Base-by-base conservation (phyloP, 2,797 vertebrate species). In the Eremophila alpestris region DNA sequence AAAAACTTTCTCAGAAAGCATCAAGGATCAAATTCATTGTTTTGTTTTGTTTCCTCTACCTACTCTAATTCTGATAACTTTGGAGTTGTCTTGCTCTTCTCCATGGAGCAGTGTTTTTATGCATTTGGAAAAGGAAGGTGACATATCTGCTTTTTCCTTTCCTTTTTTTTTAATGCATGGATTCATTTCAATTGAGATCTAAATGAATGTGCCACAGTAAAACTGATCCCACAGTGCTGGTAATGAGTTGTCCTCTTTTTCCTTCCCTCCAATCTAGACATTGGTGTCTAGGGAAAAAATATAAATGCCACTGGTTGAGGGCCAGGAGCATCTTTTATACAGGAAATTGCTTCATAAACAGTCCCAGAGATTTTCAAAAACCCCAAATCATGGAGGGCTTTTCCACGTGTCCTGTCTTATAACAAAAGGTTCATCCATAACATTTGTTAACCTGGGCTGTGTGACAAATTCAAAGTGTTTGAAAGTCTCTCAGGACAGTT, bases 401-500 rank as follows among this genome's bases (percentile, higher is more conserved):
- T 94, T 87, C 80, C 83, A 74, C 43, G 4, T 43, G 10, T 67
- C 90, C 91, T 91, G 14, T 68, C 9, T 84, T 34, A n/a, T 4
- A 77, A 94, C 77, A 67, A 46, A 69, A 85, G 59, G 21, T 60
- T 88, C 70, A 34, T 56, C 51, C 23, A 5, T 76, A 75, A 71
- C 78, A 23, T 87, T 89, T 49, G 27, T 92, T 89, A 75, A 83
- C 88, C n/a, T 52, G 63, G 65, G 45, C 41, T 56, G 56, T 68
- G 75, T 55, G 67, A 41, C 87, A 94, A 94, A 96, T 94, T 90
- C 77, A 55, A 52, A 92, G 71, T 83, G 76, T 82, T 89, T 89
- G 78, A 76, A 86, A 75, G 34, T 90, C 95, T 98, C 95, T 93
- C 74, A 80, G 69, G 93, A 95, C 91, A 32, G 27, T 90, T 85